Evolutionary conservation across 2,888 invertebrate genomes (phyloP), one percentile per base, ranked within the genome.

Genomic region (Lasioglossum figueresi): DNA sequence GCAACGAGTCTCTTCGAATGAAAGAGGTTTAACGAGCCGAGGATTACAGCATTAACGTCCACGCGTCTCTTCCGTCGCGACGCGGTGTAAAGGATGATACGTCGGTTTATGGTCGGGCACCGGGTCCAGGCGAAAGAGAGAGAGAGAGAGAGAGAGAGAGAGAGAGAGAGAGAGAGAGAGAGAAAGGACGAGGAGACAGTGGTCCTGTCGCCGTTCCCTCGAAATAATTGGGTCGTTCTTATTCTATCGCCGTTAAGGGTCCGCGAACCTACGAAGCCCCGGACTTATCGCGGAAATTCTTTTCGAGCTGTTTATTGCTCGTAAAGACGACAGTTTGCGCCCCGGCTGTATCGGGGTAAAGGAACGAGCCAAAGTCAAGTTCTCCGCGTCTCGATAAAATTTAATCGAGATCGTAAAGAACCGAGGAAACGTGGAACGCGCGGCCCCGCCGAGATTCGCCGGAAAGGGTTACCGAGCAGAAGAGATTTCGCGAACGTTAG

Each of bases 241-340:
- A 80, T 85, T 87, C 83, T 78, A 87, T 72, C 79, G 82, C 37
- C 76, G 84, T 85, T 83, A 80, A 66, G 78, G 77, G 72, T 37
- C 71, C 72, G 76, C 83, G 83, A 80, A 82, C 82, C 79, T 77
- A 85, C 75, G 74, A 74, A 75, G 76, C 27, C 56, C 43, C 27
- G 27, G 79, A 76, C 59, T 86, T 86, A 86, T 86, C 84, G 76
- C 45, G 63, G 43, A 76, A 70, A 76, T 81, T 79, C 76, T 84
- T 79, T 79, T 74, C 66, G 68, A 19, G 59, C 68, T 76, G 79
- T 86, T 86, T 86, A 86, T 81, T 70, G 85, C 79, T 73, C 84
- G 84, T 86, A 86, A 86, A 86, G 79, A 84, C 72, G 81, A 86
- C 84, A 84, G 86, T 86, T 86, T 73, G 84, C 86, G 73, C 84